These are phyloP conservation scores for Catostomus latipinnis DNA, from an alignment of 2,797 vertebrate species.

Conservation along the genomic window DNA sequence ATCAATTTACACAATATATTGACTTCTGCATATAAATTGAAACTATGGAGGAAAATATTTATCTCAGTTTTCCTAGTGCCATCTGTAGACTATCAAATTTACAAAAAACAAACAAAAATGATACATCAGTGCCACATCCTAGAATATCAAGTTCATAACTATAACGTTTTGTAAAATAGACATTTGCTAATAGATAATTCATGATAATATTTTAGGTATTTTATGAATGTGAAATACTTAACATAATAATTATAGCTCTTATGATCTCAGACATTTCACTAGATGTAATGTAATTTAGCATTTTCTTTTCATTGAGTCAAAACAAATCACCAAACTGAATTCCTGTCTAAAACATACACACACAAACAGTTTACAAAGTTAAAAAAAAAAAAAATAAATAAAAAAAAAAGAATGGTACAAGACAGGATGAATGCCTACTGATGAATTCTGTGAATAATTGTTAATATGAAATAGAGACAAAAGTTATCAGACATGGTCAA, in stretches of 20 bases:
- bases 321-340: background rate
- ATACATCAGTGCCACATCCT: background rate
- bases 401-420: no score
- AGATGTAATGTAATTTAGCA: background rate
- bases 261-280: background rate
- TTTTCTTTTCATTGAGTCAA: background rate
- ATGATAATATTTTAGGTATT: background rate
- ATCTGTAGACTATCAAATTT: no score
- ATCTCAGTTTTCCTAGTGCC: background rate
- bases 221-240: background rate
- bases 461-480: no score
- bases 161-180: background rate
- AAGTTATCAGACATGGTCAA: no score
- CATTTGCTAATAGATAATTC: background rate
- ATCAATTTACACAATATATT: conserved; percentile 6
- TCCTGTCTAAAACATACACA: background rate
- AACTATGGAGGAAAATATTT: background rate
- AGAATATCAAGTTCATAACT: background rate
- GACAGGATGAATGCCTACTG: no score
- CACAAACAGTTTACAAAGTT: conserved; percentile 28
- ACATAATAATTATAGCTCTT: background rate
- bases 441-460: no score
- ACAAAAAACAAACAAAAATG: no score
- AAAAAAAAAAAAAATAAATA: conserved; percentile 7
- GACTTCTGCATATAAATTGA: background rate